These are phyloP conservation scores for Exephanes ischioxanthus DNA, from an alignment of 2,888 invertebrate genomes.

Conservation along the genomic window DNA sequence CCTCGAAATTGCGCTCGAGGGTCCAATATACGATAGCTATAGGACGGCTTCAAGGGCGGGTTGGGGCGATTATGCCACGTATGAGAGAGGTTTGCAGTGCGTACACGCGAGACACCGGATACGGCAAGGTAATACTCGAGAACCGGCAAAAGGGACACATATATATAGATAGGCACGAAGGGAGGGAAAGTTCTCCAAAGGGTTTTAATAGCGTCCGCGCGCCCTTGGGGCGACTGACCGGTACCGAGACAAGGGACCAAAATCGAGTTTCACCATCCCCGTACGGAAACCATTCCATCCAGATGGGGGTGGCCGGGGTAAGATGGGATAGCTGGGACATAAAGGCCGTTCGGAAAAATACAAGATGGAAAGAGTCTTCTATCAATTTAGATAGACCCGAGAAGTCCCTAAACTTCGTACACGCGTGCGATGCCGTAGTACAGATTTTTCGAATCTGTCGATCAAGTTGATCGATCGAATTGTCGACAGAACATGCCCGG, in stretches of 20 bases:
- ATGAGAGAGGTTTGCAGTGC: conserved; percentile 48
- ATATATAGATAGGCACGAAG: neutral
- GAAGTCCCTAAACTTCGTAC: neutral
- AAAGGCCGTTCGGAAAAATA: conserved; percentile 41
- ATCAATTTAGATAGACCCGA: conserved; percentile 18
- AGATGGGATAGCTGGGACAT: too few relatives aligned
- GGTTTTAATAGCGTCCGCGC: conserved; percentile 52
- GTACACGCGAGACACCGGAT: conserved; percentile 28
- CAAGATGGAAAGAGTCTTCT: conserved; percentile 16
- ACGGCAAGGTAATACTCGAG: conserved; percentile 37
- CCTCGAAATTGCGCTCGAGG: conserved; percentile 64
- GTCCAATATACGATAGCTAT: conserved; percentile 41
- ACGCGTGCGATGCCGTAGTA: neutral
- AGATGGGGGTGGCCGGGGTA: too few relatives aligned
- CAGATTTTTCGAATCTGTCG: conserved; percentile 34
- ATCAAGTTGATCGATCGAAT: conserved; percentile 33
- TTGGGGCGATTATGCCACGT: conserved; percentile 63
- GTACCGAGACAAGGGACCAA: conserved; percentile 45
- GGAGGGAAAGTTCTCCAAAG: conserved; percentile 48
- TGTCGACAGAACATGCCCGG: neutral
- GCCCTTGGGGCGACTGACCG: conserved; percentile 60
- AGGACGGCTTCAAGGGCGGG: conserved; percentile 32
- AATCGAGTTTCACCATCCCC: conserved; percentile 53
- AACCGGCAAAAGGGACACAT: conserved; percentile 27
- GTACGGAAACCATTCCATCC: neutral